Evolutionary conservation across 2,113 vertebrate species (phyloP).

Genomic region (Falco punctatus): DNA sequence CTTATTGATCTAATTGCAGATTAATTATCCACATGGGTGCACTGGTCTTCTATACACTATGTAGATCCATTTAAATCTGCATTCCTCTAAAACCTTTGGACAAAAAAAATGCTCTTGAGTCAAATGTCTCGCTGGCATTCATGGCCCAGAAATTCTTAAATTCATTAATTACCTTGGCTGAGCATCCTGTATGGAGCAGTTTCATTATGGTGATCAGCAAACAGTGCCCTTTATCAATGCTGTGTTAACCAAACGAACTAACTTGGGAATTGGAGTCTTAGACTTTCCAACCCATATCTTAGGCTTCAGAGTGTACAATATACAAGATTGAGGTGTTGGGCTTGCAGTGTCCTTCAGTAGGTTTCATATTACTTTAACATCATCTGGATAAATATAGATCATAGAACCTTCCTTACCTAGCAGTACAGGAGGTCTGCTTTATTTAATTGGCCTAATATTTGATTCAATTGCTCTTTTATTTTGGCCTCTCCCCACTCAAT

Average conservation of each 20-base stretch:
- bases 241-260: not conserved
- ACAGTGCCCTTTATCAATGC: slow-evolving; percentile 29
- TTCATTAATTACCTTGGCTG: slow-evolving; percentile 53
- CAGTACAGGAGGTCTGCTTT: not conserved
- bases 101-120: not conserved
- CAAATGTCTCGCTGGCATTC: slow-evolving; percentile 9
- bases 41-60: not conserved
- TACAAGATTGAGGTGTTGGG: not conserved
- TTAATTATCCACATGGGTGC: slow-evolving; percentile 46
- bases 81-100: slow-evolving; percentile 4
- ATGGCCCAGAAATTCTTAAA: slow-evolving; percentile 31
- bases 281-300: not conserved
- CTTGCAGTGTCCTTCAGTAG: not conserved
- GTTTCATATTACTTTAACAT: not conserved
- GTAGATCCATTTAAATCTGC: not conserved
- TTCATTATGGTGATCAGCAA: slow-evolving; percentile 16
- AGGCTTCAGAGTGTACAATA: not conserved
- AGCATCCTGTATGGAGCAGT: not conserved
- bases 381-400: not conserved
- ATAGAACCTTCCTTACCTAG: not conserved
- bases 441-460: not conserved
- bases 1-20: slow-evolving; percentile 47
- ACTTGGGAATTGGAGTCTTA: not conserved
- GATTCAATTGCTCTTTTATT: not conserved
- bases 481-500: not conserved